These are phyloP conservation scores for Pao palembangensis DNA, from an alignment of 2,113 vertebrate genomes.

Conservation along the genomic window DNA sequence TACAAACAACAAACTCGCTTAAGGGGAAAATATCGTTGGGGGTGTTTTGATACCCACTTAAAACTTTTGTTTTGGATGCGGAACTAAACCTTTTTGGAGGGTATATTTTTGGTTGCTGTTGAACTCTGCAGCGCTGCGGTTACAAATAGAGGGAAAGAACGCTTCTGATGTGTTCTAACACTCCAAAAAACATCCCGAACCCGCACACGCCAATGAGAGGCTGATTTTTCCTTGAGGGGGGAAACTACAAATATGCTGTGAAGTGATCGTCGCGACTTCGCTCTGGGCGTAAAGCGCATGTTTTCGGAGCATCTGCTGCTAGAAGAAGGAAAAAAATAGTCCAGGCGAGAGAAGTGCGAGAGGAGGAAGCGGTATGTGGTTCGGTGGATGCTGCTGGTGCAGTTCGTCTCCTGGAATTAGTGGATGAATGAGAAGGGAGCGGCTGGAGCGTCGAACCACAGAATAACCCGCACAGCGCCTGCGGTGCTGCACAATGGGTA, in stretches of 20 bases:
- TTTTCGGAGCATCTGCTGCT: slow-evolving; percentile 36
- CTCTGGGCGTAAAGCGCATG: slow-evolving; percentile 29
- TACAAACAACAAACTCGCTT: slow-evolving; percentile 6
- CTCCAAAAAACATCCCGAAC: slow-evolving; percentile 12
- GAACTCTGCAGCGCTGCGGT: slow-evolving; percentile 26
- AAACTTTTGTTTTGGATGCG: slow-evolving; percentile 30
- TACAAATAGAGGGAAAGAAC: slow-evolving; percentile 2
- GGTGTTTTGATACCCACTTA: no score
- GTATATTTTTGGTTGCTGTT: slow-evolving; percentile 13
- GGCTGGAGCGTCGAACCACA: slow-evolving; percentile 47
- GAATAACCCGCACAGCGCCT: slow-evolving; percentile 14
- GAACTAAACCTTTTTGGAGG: slow-evolving; percentile 14
- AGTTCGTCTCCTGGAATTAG: slow-evolving; percentile 62
- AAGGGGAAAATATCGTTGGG: neutral
- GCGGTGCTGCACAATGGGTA: slow-evolving; percentile 52
- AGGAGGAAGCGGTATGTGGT: slow-evolving; percentile 47
- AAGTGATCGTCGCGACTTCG: slow-evolving; percentile 37
- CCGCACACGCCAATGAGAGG: slow-evolving; percentile 18
- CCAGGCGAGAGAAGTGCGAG: slow-evolving; percentile 17
- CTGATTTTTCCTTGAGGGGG: slow-evolving; percentile 30
- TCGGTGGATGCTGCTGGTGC: slow-evolving; percentile 40
- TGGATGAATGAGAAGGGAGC: slow-evolving; percentile 58
- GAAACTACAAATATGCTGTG: slow-evolving; percentile 51
- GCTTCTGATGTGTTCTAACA: slow-evolving; percentile 33
- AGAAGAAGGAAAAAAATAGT: slow-evolving; percentile 3